Evolutionary conservation across 1,140 invertebrate genomes (phyloP), one percentile per base, ranked within the genome.

Genomic region (Odontomachus brunneus): DNA sequence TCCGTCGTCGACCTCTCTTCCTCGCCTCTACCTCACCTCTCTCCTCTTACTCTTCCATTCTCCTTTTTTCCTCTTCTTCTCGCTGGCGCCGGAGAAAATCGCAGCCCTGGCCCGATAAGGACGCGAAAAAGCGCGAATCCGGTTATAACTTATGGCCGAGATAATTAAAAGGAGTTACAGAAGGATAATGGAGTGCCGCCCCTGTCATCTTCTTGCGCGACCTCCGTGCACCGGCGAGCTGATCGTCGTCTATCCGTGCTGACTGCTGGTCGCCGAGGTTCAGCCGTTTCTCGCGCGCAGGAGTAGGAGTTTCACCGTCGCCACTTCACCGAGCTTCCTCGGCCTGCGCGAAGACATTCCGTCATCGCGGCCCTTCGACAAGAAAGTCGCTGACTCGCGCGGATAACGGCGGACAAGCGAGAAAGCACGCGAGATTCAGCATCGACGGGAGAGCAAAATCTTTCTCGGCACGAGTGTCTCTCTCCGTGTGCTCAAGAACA

Each of bases 101-200:
- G 51, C 24, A 29, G 60, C 59, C 55, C 22, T 48, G 66, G 29
- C 44, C 71, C 65, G 84, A 87, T 83, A 81, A 81, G 84, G 53
- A 80, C 63, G 83, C 67, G 60, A 84, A 83, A 84, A 67, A 83
- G 63, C 62, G 66, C 33, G 76, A 88, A 83, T 86, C 76, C 76
- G 72, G 44, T 84, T 84, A 53, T 83, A 75, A 88, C 66, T 84
- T 82, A 80, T 69, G 73, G 33, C 62, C 57, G 59, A 84, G 55
- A 89, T 87, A 82, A 87, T 87, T 88, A 62, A 82, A 73, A 73
- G 72, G 72, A 75, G 65, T 84, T 72, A 80, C 84, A 84, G 74
- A 81, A 65, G 57, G 81, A 75, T 65, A 65, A 76, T 75, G 71
- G 81, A 75, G 72, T 73, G 57, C 80, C 80, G 44, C 24, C 71